Evolutionary conservation across 2,888 invertebrate genomes (phyloP), one percentile per base, ranked within the genome.

Genomic region (Mellilla xanthometata): DNA sequence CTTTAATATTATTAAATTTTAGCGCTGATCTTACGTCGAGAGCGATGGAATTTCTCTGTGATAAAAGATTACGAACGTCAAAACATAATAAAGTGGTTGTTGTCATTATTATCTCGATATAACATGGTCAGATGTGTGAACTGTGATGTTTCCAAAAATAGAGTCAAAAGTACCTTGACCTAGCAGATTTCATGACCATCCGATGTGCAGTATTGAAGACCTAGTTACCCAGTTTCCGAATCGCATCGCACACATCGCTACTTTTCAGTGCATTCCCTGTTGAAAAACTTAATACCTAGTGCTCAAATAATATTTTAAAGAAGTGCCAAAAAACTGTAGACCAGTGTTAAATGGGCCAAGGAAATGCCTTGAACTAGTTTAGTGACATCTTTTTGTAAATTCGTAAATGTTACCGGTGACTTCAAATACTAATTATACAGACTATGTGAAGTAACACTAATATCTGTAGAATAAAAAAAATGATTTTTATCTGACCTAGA

Each of bases 151-250:
- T 48, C 48, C 59, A 62, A 64, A 76, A 81, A 78, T 78, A 73
- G 67, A 69, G n/a, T n/a, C 56, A 43, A 38, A 38, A 42, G 27
- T 38, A 28, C 81, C 81, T 83, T 83, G 84, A 83, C 83, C 84
- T 76, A 70, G 59, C 68, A 56, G 15, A 45, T 56, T 52, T 66
- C 70, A 76, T 75, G 74, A 73, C 31, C 54, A 57, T 28, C 24
- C 29, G 19, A 26, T 23, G 33, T 12, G 46, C 49, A 42, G 57
- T 62, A 75, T 75, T 70, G 66, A 54, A 75, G 66, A 72, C 62
- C 69, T 61, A 69, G 65, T 65, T 70, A 58, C 50, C 46, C 39
- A 54, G 35, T 62, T 62, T 56, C 39, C 49, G 40, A 36, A 49
- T 52, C 42, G 9, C 13, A 35, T 22, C 11, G 24, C 12, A 28